Conservation (phyloP, 2,113 vertebrate species). For the Ciconia stormi region DNA sequence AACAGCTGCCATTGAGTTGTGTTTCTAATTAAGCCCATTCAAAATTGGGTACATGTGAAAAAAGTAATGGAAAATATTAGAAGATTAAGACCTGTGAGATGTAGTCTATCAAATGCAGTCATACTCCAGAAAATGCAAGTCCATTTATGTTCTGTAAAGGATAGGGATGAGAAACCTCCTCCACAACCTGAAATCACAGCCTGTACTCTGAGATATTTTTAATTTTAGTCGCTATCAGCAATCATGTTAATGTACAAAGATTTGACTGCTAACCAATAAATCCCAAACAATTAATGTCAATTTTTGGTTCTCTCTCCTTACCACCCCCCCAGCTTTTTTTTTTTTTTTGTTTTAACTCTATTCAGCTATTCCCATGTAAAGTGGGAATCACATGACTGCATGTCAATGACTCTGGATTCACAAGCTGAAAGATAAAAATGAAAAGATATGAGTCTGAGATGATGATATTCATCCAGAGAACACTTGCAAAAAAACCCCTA, state of each 20-base stretch:
- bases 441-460: not conserved
- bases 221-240: not conserved
- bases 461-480: not conserved
- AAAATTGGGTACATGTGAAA: not conserved
- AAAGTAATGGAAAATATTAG: constrained; percentile 1
- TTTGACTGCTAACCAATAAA: not conserved
- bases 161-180: not conserved
- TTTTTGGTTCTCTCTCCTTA: not conserved
- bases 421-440: not conserved
- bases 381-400: not conserved
- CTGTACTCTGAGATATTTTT: not conserved
- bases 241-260: not conserved
- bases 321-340: accelerated
- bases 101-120: constrained; percentile 3
- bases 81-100: not conserved
- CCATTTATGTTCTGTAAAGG: not conserved
- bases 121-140: not conserved
- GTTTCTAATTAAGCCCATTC: constrained; percentile 51
- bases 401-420: not conserved
- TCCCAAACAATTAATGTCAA: not conserved
- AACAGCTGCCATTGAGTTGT: constrained; percentile 49
- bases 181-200: not conserved
- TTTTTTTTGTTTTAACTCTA: not conserved
- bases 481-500: not conserved
- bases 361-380: not conserved